Evolutionary conservation across 2,797 vertebrate genomes (phyloP).

Genomic region (Smutsia gigantea): DNA sequence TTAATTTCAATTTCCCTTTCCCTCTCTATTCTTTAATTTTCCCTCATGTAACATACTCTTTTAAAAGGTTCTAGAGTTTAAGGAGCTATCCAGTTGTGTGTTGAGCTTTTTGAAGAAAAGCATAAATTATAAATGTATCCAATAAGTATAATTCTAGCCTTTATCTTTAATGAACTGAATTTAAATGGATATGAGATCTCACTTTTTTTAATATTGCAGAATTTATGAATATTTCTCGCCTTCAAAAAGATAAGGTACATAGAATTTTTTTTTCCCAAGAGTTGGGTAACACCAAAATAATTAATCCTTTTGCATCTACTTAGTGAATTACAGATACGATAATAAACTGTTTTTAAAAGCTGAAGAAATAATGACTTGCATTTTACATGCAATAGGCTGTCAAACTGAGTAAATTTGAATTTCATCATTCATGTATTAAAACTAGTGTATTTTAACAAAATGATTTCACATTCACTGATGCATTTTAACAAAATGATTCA

Average conservation of each 20-base stretch:
- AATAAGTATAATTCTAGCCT: background rate
- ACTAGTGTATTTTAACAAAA: slow-evolving; percentile 30
- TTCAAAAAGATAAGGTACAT: slow-evolving; percentile 43
- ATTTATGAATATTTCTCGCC: slow-evolving; percentile 56
- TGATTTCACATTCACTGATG: background rate
- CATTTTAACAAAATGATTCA: slow-evolving; percentile 35
- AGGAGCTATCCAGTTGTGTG: slow-evolving; percentile 1
- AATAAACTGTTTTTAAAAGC: slow-evolving; percentile 51
- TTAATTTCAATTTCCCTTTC: background rate
- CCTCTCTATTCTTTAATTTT: background rate
- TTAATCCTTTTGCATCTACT: background rate
- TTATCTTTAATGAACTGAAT: slow-evolving; percentile 8
- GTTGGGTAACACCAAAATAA: background rate
- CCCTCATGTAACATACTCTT: background rate
- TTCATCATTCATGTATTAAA: slow-evolving; percentile 52
- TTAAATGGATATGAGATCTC: background rate
- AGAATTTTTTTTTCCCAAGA: background rate
- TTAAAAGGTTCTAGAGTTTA: slow-evolving; percentile 36
- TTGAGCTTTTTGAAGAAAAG: slow-evolving; percentile 46
- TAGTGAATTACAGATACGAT: slow-evolving; percentile 24
- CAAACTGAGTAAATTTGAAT: slow-evolving; percentile 19
- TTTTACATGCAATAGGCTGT: background rate
- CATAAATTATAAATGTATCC: background rate
- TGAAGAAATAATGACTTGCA: background rate
- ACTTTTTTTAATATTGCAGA: slow-evolving; percentile 37